Base-by-base conservation (phyloP, 2,797 vertebrate species). In the Todus mexicanus region DNA sequence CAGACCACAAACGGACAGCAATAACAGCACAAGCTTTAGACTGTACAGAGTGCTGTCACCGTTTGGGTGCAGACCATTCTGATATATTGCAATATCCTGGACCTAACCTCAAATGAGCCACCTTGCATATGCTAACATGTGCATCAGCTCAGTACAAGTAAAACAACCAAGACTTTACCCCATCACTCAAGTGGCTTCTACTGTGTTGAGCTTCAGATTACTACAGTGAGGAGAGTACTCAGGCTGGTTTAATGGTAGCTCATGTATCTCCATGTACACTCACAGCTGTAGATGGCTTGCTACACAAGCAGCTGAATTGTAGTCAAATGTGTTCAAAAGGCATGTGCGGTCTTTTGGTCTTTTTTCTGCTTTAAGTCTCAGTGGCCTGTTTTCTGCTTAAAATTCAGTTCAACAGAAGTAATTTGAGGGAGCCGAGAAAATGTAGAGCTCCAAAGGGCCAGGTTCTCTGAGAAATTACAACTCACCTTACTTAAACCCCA, bases 281-380 rank as follows among this genome's bases (percentile, higher is more conserved):
- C 47, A 42, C 31, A 53, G 68, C 3, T 0, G 0, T 7, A 59
- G n/a, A 56, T 15, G 33, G 5, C 33, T 84, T 66, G 27, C 83
- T 66, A 68, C 6, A 26, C 20, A 42, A 31, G 27, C 51, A n/a
- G 12, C 20, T 54, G 51, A 54, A 20, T 31, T 6, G 29, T 7
- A 63, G 40, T 47, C 37, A 78, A 78, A 60, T 4, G 15, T 21
- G 38, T 59, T 90, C n/a, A 72, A 88, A 84, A 87, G 45, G 23
- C 12, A 18, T 6, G 10, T 21, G 15, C 10, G 31, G 11, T n/a
- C 29, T n/a, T 54, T 54, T 54, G 31, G 29, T 29, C 25, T 54
- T n/a, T 54, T n/a, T 17, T n/a, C 29, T n/a, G 18, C 29, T n/a
- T 22, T 70, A 74, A 14, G 42, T 65, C 43, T 57, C 47, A 74